Percentiles rank a stretch among this genome's conserved stretches.
phyloP scores from a whole-genome alignment of 2,113 vertebrate genomes.

The Proteles cristata region DNA sequence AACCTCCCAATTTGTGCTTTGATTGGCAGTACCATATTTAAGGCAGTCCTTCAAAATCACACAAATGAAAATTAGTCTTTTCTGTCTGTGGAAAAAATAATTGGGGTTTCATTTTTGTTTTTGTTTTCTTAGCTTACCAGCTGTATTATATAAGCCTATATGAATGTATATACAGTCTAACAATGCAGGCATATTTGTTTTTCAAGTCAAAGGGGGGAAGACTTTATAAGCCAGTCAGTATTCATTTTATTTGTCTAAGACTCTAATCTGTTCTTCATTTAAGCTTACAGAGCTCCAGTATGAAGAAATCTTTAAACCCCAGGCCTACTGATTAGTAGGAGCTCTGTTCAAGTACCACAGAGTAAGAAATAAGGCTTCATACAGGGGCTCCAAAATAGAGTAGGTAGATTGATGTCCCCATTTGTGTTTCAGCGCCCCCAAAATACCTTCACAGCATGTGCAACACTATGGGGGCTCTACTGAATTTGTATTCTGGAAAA shows the following conservation, averaged over 20 bases:
- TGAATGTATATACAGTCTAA: neutral
- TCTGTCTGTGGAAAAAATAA: slow-evolving; percentile 13
- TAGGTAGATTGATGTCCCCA: slow-evolving; percentile 41
- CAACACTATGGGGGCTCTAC: neutral
- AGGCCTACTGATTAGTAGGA: slow-evolving; percentile 45
- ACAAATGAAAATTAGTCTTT: slow-evolving; percentile 48
- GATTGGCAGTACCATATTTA: slow-evolving; percentile 50
- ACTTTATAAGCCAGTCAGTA: slow-evolving; percentile 44
- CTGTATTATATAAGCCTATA: neutral
- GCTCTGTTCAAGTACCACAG: neutral
- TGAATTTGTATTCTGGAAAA: slow-evolving; percentile 61
- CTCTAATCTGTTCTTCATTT: slow-evolving; percentile 62
- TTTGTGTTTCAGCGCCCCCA: slow-evolving; percentile 31
- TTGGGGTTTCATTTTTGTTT: neutral
- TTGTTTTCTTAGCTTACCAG: neutral
- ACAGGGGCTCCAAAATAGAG: slow-evolving; percentile 18
- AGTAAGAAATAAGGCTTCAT: slow-evolving; percentile 37
- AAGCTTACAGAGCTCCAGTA: slow-evolving; percentile 29
- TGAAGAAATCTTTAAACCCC: slow-evolving; percentile 70
- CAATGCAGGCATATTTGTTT: slow-evolving; percentile 45
- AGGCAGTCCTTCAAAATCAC: slow-evolving; percentile 27
- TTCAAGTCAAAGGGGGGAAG: slow-evolving; percentile 46
- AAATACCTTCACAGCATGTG: slow-evolving; percentile 65
- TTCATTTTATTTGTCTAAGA: slow-evolving; percentile 59
- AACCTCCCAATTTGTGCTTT: slow-evolving; percentile 34